These are phyloP conservation scores for Nemurella pictetii DNA, from an alignment of 2,888 invertebrate genomes.

Conservation along the genomic window DNA sequence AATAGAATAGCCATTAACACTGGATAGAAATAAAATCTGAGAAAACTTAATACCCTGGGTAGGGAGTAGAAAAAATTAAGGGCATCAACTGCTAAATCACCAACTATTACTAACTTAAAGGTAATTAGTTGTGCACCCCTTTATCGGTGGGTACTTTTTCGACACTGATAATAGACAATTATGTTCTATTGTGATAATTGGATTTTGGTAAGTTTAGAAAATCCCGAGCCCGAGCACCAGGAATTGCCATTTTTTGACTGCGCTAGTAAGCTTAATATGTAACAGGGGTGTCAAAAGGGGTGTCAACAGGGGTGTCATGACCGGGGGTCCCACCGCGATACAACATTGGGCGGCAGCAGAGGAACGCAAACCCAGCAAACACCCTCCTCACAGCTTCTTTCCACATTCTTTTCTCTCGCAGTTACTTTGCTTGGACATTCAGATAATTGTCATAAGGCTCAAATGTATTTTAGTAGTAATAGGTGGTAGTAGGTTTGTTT, in stretches of 20 bases:
- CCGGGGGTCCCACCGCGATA: neutral
- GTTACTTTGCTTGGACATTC: conserved; percentile 4
- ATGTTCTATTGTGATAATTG: conserved; percentile 30
- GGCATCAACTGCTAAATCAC: conserved; percentile 39
- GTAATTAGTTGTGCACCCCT: conserved; percentile 31
- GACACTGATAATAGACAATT: conserved; percentile 31
- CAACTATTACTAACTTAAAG: conserved; percentile 38
- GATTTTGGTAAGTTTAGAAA: conserved; percentile 34
- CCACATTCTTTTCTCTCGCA: neutral
- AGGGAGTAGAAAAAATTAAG: conserved; percentile 37
- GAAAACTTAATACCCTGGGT: conserved; percentile 40
- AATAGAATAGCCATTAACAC: conserved; percentile 43
- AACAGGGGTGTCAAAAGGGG: conserved; percentile 30
- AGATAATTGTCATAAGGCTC: conserved; percentile 23
- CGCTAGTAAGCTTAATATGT: conserved; percentile 38
- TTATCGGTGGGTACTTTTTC: conserved; percentile 21
- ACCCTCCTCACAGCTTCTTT: neutral
- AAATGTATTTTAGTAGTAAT: conserved; percentile 18
- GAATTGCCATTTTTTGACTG: conserved; percentile 27
- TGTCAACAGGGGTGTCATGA: no score
- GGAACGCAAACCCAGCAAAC: neutral
- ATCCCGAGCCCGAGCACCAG: conserved; percentile 34
- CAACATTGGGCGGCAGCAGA: neutral
- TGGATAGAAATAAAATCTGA: conserved; percentile 43
- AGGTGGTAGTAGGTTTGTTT: conserved; percentile 16